Evolutionary conservation across 2,888 invertebrate genomes (phyloP).

Genomic region (Coecobrya sp.): DNA sequence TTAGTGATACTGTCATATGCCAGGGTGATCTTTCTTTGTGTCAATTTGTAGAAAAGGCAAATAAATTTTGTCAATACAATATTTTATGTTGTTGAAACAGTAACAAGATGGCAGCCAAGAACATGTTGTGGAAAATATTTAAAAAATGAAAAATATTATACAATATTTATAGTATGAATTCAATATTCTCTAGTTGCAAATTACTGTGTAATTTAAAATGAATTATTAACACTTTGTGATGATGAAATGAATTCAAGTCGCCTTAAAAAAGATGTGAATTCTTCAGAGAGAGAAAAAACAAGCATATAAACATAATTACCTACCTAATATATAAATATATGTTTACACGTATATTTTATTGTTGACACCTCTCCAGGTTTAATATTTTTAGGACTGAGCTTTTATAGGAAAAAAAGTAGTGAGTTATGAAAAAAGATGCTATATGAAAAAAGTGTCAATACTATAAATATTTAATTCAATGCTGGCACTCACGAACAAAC

Average conservation of each 20-base stretch:
- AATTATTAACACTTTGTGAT: slow-evolving; percentile 68
- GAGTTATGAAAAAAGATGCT: neutral
- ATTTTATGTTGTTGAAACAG: no score
- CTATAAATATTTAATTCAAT: neutral
- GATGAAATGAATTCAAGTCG: slow-evolving; percentile 79
- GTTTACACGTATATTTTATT: neutral
- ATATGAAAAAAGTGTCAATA: neutral
- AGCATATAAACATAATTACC: neutral
- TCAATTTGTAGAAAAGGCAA: no score
- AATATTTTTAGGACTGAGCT: neutral
- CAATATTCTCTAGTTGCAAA: neutral
- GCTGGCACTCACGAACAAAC: no score
- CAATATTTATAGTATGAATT: no score
- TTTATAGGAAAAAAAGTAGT: neutral
- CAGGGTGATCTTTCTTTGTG: no score
- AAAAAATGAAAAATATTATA: no score
- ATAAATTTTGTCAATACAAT: no score
- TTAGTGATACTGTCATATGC: no score
- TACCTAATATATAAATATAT: neutral
- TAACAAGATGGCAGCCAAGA: no score
- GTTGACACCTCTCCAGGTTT: neutral
- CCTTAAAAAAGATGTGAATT: slow-evolving; percentile 80
- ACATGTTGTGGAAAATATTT: no score
- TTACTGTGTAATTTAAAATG: neutral
- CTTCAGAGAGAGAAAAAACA: slow-evolving; percentile 25